Evolutionary conservation across 2,888 invertebrate species (phyloP), one percentile per base, ranked within the genome.

Genomic region (Hirtodrosophila trivittata): DNA sequence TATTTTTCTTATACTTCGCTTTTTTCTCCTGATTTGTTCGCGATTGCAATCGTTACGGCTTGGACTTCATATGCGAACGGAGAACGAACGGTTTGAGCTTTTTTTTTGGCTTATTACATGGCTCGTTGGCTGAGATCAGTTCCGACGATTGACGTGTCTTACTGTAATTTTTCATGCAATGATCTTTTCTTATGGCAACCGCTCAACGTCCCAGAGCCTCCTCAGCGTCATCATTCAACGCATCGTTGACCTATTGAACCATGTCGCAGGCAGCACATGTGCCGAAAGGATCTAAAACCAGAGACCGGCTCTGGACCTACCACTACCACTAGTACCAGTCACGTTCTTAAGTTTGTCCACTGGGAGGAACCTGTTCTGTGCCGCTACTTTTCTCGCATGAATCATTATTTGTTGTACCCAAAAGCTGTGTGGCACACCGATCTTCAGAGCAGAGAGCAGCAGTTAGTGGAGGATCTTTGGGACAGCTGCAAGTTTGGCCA

Each of bases 181-280:
- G 87, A 77, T 82, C 82, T 75, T 50, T 66, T 64, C 73, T 55
- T 66, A 56, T 67, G 73, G 73, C 84, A 59, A 35, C 60, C 38
- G 35, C 41, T 16, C 32, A 47, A 43, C 39, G 25, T 16, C 55
- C 37, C n/a, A n/a, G n/a, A n/a, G n/a, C 49, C 47, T 52, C 62
- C 46, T 26, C 33, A 10, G 43, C 28, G 45, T 43, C 64, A 68
- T 64, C 75, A 87, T 86, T 88, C 89, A 88, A 89, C 88, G 88
- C 88, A 88, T 89, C 88, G 89, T 88, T 88, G 88, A 88, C 88
- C 88, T 89, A 88, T 88, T 88, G 88, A 88, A 88, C 88, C 86
- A 87, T 77, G 85, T 87, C 86, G 51, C 58, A 66, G 58, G 60
- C 49, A 33, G 78, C 77, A 68, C 81, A 83, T 86, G 85, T 86